phyloP scores from a whole-genome alignment of 2,113 vertebrate genomes.

The Urocitellus parryii region DNA sequence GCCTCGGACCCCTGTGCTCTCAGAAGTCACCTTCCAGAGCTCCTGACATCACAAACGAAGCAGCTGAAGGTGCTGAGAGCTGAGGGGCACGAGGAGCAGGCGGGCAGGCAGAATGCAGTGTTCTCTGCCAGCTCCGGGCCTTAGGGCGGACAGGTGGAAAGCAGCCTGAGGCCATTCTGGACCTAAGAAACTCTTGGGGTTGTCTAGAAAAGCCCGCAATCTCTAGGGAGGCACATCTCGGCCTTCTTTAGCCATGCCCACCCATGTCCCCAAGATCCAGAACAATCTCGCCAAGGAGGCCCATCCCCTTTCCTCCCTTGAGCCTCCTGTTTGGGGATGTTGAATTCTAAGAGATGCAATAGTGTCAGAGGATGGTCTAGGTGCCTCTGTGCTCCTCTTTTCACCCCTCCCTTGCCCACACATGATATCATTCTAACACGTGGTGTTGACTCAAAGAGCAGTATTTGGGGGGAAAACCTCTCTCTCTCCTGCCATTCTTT shows the following conservation, averaged over 20 bases:
- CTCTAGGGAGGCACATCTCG: neutral
- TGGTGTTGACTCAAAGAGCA: neutral
- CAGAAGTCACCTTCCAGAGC: neutral
- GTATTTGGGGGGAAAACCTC: neutral
- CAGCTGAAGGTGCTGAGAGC: neutral
- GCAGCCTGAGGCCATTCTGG: neutral
- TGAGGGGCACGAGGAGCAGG: neutral
- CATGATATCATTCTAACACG: neutral
- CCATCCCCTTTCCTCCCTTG: neutral
- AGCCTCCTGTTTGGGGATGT: neutral
- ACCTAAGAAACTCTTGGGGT: rapidly evolving
- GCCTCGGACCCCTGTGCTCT: neutral
- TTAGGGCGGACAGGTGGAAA: neutral
- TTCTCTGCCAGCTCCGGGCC: neutral
- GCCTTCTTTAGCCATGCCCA: neutral
- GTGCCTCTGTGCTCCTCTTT: neutral
- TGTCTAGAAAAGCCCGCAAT: neutral
- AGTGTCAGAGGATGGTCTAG: neutral
- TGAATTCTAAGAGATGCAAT: neutral
- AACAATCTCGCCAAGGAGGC: neutral
- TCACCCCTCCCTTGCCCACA: neutral
- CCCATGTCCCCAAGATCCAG: neutral
- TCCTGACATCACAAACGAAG: neutral
- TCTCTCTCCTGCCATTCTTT: neutral
- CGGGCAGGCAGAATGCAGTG: neutral